phyloP scores from a whole-genome alignment of 2,888 invertebrate genomes.

The Drosophila antonietae region DNA sequence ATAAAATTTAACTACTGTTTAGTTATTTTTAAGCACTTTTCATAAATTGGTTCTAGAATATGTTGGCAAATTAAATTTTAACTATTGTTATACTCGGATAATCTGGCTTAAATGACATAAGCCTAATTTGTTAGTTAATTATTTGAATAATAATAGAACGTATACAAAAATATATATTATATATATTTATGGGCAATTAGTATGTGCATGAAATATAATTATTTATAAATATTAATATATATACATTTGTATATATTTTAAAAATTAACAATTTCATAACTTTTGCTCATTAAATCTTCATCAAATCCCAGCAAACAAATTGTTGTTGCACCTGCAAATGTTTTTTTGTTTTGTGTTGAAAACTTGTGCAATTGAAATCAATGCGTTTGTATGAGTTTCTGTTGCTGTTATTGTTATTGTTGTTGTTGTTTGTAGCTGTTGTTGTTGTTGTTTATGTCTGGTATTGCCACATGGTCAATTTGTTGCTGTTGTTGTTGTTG shows the following conservation, averaged over 20 bases:
- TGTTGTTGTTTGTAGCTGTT: conserved; percentile 21
- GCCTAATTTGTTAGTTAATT: not conserved
- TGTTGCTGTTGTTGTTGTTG: conserved; percentile 24
- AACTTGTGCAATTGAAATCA: conserved; percentile 54
- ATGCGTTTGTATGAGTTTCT: conserved; percentile 22
- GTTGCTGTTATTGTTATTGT: conserved; percentile 1
- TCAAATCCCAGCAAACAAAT: not conserved
- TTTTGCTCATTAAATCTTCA: not conserved
- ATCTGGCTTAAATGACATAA: not conserved
- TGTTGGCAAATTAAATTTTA: not conserved
- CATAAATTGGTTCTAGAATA: not conserved
- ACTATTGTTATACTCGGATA: not conserved
- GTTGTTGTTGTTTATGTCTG: conserved; percentile 29
- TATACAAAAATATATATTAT: not conserved
- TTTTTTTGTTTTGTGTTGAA: conserved; percentile 4
- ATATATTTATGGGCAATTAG: not conserved
- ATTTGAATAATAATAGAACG: not conserved
- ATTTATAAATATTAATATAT: not conserved
- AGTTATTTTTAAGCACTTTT: not conserved
- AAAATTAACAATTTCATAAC: not conserved
- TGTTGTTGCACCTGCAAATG: conserved; percentile 41
- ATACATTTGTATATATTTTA: not conserved
- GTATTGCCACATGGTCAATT: conserved; percentile 58
- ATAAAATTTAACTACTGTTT: too few relatives aligned
- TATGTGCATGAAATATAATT: not conserved